These are phyloP conservation scores for Catostomus latipinnis DNA, from an alignment of 2,797 vertebrate genomes.

Conservation along the genomic window DNA sequence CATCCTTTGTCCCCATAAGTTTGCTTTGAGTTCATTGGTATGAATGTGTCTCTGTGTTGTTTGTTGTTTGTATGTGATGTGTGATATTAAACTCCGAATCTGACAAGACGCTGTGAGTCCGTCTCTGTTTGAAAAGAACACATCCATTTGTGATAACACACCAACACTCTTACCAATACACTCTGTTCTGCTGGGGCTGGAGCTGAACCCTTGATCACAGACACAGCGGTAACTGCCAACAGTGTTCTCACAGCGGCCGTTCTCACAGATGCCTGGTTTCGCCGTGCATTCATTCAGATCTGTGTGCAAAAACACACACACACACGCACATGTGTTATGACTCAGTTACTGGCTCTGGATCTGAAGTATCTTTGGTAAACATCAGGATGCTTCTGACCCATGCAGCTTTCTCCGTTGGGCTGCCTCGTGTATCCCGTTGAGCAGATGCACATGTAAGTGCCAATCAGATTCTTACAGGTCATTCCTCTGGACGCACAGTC, in stretches of 20 bases:
- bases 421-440: conserved; percentile 87
- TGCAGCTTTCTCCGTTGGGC: conserved; percentile 89
- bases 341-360: too few species aligned
- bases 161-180: conserved; percentile 84
- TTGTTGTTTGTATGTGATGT: too few species aligned
- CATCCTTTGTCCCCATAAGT: too few species aligned
- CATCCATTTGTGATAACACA: too few species aligned
- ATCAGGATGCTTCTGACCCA: conserved; percentile 77
- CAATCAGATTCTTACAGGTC: conserved; percentile 97
- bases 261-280: conserved; percentile 90
- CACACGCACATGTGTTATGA: too few species aligned
- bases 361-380: not conserved
- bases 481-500: conserved; percentile 93
- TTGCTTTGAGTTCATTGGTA: too few species aligned
- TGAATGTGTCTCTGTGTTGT: too few species aligned
- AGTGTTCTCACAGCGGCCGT: conserved; percentile 93
- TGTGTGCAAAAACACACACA: conserved; percentile 61
- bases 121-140: too few species aligned
- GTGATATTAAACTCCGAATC: too few species aligned
- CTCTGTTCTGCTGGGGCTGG: conserved; percentile 86
- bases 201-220: conserved; percentile 88
- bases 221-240: conserved; percentile 90
- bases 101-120: too few species aligned
- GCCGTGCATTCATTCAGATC: conserved; percentile 93
- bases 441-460: conserved; percentile 97